Percentiles rank a stretch among this genome's conserved stretches.
Conservation (phyloP, 1,140 invertebrate genomes). For the Sipha flava region DNA sequence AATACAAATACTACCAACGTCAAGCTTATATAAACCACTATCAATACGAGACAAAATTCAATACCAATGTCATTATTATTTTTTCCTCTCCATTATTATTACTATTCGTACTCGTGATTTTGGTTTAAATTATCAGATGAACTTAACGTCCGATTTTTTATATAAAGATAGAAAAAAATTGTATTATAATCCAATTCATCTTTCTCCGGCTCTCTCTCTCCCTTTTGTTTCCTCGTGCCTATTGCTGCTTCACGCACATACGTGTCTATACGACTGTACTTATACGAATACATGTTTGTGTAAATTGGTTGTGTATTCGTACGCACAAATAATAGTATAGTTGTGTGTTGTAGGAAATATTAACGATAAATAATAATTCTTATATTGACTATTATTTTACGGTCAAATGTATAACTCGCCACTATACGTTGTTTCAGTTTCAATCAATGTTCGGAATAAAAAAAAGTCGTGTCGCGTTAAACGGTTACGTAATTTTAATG, state of each 20-base stretch:
- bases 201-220: too few species aligned
- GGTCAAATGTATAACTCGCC: background rate
- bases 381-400: background rate
- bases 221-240: too few species aligned
- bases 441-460: background rate
- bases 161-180: too few species aligned
- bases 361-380: background rate
- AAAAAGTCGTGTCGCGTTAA: too few species aligned
- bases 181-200: too few species aligned
- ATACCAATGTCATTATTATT: background rate
- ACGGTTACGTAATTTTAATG: too few species aligned
- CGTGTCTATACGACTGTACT: too few species aligned
- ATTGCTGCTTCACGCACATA: too few species aligned
- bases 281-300: too few species aligned
- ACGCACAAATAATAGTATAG: too few species aligned
- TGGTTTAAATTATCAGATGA: background rate
- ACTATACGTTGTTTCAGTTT: background rate
- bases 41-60: background rate
- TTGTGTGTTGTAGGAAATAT: background rate
- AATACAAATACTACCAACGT: background rate
- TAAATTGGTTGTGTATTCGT: too few species aligned
- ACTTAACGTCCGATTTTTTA: background rate
- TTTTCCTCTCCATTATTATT: background rate
- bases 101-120: background rate
- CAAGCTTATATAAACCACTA: background rate